Conservation (phyloP, 2,888 invertebrate species). For the Drepana falcataria region DNA sequence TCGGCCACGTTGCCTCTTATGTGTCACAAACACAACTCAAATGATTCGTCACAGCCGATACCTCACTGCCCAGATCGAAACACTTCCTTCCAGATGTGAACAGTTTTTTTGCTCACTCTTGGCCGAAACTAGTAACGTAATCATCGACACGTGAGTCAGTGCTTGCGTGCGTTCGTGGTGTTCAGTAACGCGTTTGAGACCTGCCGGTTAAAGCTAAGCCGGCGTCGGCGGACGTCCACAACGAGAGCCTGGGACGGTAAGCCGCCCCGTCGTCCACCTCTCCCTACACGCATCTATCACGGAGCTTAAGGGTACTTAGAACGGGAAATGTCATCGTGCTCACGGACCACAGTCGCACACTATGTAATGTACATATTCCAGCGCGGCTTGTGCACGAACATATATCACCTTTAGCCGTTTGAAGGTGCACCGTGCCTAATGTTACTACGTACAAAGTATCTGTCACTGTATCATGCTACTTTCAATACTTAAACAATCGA, state of each 20-base stretch:
- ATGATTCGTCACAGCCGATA: no score
- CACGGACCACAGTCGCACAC: not conserved
- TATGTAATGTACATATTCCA: not conserved
- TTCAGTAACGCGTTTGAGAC: no score
- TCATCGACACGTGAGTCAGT: no score
- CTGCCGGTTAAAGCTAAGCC: not conserved
- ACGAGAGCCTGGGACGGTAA: not conserved
- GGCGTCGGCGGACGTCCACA: not conserved
- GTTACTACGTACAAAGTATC: not conserved
- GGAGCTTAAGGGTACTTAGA: not conserved
- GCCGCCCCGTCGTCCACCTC: not conserved
- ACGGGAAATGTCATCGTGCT: not conserved
- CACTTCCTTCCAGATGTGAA: no score
- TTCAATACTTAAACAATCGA: no score
- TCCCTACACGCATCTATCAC: not conserved
- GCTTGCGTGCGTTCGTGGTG: no score
- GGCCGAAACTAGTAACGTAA: no score
- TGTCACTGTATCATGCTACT: not conserved
- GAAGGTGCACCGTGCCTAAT: not conserved
- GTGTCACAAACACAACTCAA: no score
- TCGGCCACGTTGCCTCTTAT: no score
- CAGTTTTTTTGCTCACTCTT: no score
- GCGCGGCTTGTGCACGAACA: not conserved
- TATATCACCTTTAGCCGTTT: not conserved
- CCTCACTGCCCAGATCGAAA: no score